Evolutionary conservation across 2,113 vertebrate genomes (phyloP).

Genomic region (Athene noctua): DNA sequence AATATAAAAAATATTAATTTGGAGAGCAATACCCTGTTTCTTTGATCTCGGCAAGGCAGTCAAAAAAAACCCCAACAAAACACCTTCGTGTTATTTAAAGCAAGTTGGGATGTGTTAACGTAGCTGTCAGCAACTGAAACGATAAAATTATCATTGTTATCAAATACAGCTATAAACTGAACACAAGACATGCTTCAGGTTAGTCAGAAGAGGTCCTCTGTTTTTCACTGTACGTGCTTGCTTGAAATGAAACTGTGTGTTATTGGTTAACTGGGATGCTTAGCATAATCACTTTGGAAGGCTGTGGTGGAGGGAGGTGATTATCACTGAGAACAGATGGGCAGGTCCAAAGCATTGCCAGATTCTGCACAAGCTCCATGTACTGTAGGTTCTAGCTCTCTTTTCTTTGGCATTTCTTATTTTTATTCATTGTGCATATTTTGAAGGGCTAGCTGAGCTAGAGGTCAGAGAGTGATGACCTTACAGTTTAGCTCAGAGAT

Average conservation of each 20-base stretch:
- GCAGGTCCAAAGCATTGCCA: constrained; percentile 82
- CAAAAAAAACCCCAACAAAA: background rate
- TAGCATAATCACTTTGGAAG: constrained; percentile 87
- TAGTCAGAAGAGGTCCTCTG: constrained; percentile 78
- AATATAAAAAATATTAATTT: background rate
- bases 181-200: constrained; percentile 54
- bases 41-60: background rate
- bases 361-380: constrained; percentile 75
- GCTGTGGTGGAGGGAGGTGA: constrained; percentile 85
- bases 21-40: background rate
- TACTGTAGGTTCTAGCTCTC: constrained; percentile 68
- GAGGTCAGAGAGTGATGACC: constrained; percentile 53
- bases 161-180: constrained; percentile 43
- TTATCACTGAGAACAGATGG: constrained; percentile 90
- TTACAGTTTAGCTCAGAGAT: constrained; percentile 60
- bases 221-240: constrained; percentile 69
- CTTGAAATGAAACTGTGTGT: constrained; percentile 76
- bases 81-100: background rate
- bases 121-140: constrained; percentile 6
- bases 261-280: constrained; percentile 86
- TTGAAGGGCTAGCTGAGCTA: constrained; percentile 49
- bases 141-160: constrained; percentile 15
- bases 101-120: background rate
- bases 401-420: constrained; percentile 44
- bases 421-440: constrained; percentile 37